Conservation (phyloP, 2,113 vertebrate genomes). For the Thalassarche chlororhynchos region DNA sequence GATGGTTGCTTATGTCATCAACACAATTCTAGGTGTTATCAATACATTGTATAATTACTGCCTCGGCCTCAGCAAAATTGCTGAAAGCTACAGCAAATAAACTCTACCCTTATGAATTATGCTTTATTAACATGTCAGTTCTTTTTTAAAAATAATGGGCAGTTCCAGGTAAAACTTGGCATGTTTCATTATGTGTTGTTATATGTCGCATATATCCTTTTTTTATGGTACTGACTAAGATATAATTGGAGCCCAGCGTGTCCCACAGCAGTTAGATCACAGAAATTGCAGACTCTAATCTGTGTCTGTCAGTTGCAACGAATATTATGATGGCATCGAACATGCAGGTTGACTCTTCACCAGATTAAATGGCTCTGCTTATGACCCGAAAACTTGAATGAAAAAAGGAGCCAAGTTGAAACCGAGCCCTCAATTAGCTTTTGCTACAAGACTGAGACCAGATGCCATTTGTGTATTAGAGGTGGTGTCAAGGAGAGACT, state of each 20-base stretch:
- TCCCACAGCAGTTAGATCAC: constrained; percentile 11
- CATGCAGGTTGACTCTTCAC: background rate
- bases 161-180: constrained; percentile 32
- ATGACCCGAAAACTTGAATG: background rate
- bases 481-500: background rate
- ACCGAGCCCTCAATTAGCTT: background rate
- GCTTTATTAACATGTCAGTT: constrained; percentile 50
- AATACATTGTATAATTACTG: constrained; percentile 47
- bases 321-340: background rate
- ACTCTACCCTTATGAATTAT: constrained; percentile 25
- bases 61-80: background rate
- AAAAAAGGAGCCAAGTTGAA: background rate
- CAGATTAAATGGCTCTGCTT: background rate
- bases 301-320: background rate
- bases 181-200: constrained; percentile 30
- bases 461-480: background rate
- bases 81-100: constrained; percentile 52
- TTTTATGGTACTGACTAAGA: constrained; percentile 5
- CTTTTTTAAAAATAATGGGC: constrained; percentile 46
- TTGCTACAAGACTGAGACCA: background rate
- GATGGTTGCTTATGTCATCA: constrained; percentile 13
- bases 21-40: background rate
- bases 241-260: background rate
- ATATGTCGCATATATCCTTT: background rate
- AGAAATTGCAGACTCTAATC: constrained; percentile 26